A percentile compares a stretch with the other conserved stretches of the same genome.
Conservation (phyloP, 2,797 vertebrate genomes). For the Alauda arvensis region DNA sequence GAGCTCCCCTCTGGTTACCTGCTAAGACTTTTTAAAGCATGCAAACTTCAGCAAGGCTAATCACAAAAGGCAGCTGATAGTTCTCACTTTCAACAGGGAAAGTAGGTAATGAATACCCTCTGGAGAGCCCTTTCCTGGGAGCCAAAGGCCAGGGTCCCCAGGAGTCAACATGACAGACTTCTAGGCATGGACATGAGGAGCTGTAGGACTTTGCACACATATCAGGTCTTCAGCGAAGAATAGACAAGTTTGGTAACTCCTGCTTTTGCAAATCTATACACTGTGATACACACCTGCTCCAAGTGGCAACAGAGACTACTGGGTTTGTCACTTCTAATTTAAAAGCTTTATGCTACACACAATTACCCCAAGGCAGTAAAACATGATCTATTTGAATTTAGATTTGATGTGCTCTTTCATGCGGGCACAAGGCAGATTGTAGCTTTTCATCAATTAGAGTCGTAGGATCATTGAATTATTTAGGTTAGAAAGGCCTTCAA, state of each 20-base stretch:
- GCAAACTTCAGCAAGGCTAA: background rate
- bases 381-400: constrained; percentile 12
- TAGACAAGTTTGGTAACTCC: background rate
- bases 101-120: background rate
- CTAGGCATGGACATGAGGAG: accelerated
- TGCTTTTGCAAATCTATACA: background rate
- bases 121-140: background rate
- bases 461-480: background rate
- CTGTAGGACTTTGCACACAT: background rate
- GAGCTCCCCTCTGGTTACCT: background rate
- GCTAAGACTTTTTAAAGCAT: background rate
- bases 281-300: background rate
- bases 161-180: background rate
- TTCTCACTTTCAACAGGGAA: background rate
- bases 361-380: constrained; percentile 19
- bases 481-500: background rate
- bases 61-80: background rate
- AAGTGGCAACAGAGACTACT: background rate
- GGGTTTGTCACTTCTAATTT: background rate
- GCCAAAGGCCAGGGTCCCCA: background rate
- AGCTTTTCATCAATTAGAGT: constrained; percentile 14
- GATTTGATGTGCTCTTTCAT: background rate
- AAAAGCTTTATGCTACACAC: background rate
- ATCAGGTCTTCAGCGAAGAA: background rate
- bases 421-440: background rate